These are phyloP conservation scores for Todiramphus saurophagus DNA, from an alignment of 2,113 vertebrate genomes.

Conservation along the genomic window DNA sequence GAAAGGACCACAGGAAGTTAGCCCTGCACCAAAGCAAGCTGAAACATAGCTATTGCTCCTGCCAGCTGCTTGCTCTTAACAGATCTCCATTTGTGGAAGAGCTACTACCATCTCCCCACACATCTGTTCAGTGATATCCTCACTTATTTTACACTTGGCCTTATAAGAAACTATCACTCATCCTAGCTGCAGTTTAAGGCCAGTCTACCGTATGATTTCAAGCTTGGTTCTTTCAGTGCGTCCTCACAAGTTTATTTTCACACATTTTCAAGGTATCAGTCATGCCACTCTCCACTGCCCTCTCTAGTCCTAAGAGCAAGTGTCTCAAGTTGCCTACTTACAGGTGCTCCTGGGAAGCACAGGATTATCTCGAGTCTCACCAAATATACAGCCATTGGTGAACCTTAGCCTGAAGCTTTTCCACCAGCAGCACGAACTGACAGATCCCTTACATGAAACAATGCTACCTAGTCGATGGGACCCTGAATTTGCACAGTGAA, in stretches of 20 bases:
- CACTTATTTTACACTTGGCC: not conserved
- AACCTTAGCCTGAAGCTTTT: not conserved
- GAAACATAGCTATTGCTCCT: not conserved
- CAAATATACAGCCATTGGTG: not conserved
- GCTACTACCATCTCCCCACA: not conserved
- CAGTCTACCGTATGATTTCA: not conserved
- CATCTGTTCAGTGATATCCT: not conserved
- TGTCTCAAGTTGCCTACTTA: not conserved
- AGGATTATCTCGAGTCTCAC: not conserved
- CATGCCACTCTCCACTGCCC: not conserved
- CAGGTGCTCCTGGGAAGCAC: not conserved
- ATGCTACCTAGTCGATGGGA: fast-evolving
- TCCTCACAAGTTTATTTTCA: not conserved
- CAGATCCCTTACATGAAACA: not conserved
- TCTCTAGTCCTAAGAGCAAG: not conserved
- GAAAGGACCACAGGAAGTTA: not conserved
- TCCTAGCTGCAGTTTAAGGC: not conserved
- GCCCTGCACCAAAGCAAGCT: not conserved
- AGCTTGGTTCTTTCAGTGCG: not conserved
- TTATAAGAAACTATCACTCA: not conserved
- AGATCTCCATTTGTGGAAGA: not conserved
- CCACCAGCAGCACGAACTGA: not conserved
- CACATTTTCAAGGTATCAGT: not conserved
- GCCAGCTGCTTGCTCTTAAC: not conserved
- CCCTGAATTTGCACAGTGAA: not conserved